Evolutionary conservation across 2,113 vertebrate genomes (phyloP).

Genomic region (Mustela lutreola): DNA sequence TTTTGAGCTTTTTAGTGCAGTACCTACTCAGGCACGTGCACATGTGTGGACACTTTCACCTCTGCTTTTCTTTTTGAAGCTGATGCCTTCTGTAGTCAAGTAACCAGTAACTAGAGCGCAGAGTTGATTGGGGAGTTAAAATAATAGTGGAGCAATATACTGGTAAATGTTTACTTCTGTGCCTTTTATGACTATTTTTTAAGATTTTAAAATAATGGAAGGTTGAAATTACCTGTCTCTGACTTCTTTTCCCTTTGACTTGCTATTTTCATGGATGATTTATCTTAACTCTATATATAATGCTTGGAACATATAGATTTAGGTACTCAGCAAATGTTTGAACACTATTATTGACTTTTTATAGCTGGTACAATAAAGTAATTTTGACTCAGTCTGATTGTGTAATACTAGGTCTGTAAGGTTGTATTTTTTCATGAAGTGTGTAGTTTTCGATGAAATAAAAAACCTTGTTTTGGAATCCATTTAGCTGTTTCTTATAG

Average conservation of each 20-base stretch:
- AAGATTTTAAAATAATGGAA: slow-evolving; percentile 33
- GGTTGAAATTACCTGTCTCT: slow-evolving; percentile 11
- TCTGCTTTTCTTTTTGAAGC: slow-evolving; percentile 4
- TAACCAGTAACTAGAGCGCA: background rate
- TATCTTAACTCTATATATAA: background rate
- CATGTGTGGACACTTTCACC: background rate
- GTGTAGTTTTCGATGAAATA: slow-evolving; percentile 34
- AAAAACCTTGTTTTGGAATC: slow-evolving; percentile 23
- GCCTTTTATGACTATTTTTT: background rate
- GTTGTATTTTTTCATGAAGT: background rate
- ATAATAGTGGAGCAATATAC: slow-evolving; percentile 11
- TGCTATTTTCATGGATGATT: slow-evolving; percentile 6
- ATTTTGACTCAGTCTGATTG: slow-evolving; percentile 44
- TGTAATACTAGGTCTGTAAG: background rate
- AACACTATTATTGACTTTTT: background rate
- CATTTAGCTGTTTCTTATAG: slow-evolving; percentile 28
- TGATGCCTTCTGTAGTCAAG: background rate
- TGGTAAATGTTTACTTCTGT: slow-evolving; percentile 34
- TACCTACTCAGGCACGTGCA: background rate
- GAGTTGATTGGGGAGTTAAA: slow-evolving; percentile 41
- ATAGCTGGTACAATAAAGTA: background rate
- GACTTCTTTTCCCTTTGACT: slow-evolving; percentile 35
- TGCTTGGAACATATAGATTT: background rate
- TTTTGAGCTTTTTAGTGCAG: background rate
- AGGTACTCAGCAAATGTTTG: background rate